A percentile compares a stretch with the other conserved stretches of the same genome.
phyloP scores from a whole-genome alignment of 2,888 invertebrate genomes.

The Chrysolina oricalcia region DNA sequence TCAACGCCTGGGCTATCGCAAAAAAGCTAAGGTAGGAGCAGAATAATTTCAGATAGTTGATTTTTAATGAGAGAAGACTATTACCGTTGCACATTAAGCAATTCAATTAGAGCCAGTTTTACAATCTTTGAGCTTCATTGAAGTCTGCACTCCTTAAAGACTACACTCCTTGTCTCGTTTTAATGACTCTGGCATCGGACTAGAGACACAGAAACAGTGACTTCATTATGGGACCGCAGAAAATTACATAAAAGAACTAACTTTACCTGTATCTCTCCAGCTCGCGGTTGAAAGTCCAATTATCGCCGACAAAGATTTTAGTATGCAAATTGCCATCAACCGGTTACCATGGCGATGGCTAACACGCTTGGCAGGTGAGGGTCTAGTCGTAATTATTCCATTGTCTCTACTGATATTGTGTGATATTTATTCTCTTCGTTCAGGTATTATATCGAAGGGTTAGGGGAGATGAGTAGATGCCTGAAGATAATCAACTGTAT shows the following conservation, averaged over 20 bases:
- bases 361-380: constrained; percentile 65
- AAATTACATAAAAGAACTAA: constrained; percentile 25
- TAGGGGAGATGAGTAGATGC: constrained; percentile 31
- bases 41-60: too few relatives aligned
- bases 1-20: too few relatives aligned
- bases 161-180: constrained; percentile 25
- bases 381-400: constrained; percentile 68
- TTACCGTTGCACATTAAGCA: background rate
- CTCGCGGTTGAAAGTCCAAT: constrained; percentile 62
- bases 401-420: constrained; percentile 66
- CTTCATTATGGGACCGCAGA: constrained; percentile 23
- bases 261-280: constrained; percentile 40
- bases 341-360: constrained; percentile 63
- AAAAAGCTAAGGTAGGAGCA: too few relatives aligned
- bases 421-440: constrained; percentile 60
- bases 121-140: constrained; percentile 14
- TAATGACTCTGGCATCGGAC: constrained; percentile 33
- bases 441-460: constrained; percentile 48
- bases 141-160: constrained; percentile 12
- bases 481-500: constrained; percentile 55
- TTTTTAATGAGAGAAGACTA: background rate
- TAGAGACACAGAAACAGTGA: constrained; percentile 18
- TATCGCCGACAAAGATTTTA: constrained; percentile 66
- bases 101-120: background rate
- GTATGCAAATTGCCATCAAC: constrained; percentile 67